Base-by-base conservation (phyloP, 2,113 vertebrate species). In the Ginglymostoma cirratum region DNA sequence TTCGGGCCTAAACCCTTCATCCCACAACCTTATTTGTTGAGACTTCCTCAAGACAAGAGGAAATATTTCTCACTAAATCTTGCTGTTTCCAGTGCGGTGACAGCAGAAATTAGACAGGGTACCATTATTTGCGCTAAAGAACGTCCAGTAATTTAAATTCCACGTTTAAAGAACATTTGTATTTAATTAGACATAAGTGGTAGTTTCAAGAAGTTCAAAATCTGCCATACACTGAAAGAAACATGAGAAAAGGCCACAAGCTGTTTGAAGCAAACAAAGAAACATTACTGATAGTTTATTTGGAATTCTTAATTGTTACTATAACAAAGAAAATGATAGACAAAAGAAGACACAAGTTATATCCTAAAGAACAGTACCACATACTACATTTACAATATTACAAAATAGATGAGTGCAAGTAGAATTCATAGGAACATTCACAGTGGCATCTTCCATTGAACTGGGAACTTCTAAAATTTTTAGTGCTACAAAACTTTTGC, bases 281-380 rank as follows among this genome's bases (percentile, higher is more conserved):
- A 93, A 93, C 89, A 66, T 93, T 55, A 93, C 61, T 38, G 89
- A 93, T 93, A 66, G 61, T 93, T 93, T 93, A 93, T 93, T 93
- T 93, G 89, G 89, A 93, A 66, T 93, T 93, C 89, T 93, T 93
- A 65, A 93, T 93, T 66, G 61, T 66, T 67, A 61, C 89, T 93
- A 66, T 93, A 93, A 93, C 89, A 93, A 93, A 93, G 89, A 66
- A 93, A 93, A 93, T 66, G 89, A 93, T 93, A 93, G 89, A 93
- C 89, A 93, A 93, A 93, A 93, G 87, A 90, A 90, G 61, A 93
- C 61, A 93, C 80, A 83, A 83, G 38, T 93, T 93, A 93, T 93
- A 66, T 66, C 34, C 48, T 52, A 87, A 87, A 52, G 85, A 87
- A 87, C 85, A 87, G 45, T 87, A 87, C 45, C 34, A 65, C 89